Percentiles rank a stretch among this genome's conserved stretches.
These are phyloP conservation scores for Clamator glandarius DNA, from an alignment of 2,797 vertebrate species.

Conservation along the genomic window DNA sequence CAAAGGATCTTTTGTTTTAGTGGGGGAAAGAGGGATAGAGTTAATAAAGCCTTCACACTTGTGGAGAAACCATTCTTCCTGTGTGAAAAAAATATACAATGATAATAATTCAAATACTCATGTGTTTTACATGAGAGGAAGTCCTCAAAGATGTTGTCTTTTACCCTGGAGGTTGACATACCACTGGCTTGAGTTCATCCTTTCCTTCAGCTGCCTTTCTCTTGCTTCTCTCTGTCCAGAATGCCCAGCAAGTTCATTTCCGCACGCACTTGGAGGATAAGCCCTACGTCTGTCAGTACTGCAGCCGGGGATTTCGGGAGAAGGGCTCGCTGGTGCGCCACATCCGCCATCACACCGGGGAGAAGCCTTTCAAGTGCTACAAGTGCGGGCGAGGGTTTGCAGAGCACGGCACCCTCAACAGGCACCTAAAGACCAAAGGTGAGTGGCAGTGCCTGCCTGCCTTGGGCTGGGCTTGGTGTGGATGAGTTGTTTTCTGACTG, in stretches of 20 bases:
- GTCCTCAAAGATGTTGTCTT: not conserved
- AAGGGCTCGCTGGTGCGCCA: constrained; percentile 96
- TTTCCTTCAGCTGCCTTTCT: not conserved
- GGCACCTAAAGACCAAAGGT: constrained; percentile 97
- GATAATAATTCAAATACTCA: not conserved
- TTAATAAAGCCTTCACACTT: not conserved
- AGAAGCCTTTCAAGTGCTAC: constrained; percentile 95
- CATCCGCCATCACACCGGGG: constrained; percentile 95
- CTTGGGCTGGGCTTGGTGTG: fast-evolving
- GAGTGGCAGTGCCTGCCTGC: not conserved
- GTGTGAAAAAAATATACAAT: fast-evolving
- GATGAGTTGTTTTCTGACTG: not conserved
- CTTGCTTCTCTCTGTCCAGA: constrained; percentile 78
- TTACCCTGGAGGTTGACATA: not conserved
- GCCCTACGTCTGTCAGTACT: constrained; percentile 91
- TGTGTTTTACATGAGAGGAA: fast-evolving
- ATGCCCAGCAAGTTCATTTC: constrained; percentile 95
- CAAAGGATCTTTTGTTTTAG: not conserved
- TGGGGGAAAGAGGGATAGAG: not conserved
- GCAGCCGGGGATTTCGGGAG: constrained; percentile 91
- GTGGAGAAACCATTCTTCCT: not conserved
- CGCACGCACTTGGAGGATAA: constrained; percentile 93
- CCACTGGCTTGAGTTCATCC: fast-evolving
- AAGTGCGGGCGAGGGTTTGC: constrained; percentile 93
- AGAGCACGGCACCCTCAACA: constrained; percentile 95